Conservation (phyloP, 2,797 vertebrate species). For the Anolis apletophallus region DNA sequence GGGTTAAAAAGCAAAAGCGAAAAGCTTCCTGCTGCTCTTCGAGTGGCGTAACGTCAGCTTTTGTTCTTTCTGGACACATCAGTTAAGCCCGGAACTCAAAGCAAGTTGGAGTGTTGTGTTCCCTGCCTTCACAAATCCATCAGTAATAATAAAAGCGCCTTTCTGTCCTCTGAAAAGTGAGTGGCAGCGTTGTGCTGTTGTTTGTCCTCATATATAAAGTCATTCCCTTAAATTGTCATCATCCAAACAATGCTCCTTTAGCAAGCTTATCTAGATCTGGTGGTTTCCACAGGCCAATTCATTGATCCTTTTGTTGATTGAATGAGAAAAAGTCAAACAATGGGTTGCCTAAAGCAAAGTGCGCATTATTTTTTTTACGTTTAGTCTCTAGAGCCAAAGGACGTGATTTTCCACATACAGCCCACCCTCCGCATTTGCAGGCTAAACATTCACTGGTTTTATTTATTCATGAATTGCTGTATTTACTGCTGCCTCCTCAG, state of each 20-base stretch:
- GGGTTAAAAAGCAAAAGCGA: constrained; percentile 6
- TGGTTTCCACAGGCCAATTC: background rate
- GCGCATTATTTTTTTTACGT: background rate
- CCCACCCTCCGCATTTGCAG: no score
- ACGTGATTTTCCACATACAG: background rate
- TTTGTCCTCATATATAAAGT: background rate
- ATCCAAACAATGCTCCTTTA: constrained; percentile 1
- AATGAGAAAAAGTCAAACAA: background rate
- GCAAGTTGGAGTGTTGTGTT: background rate
- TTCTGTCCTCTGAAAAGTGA: constrained; percentile 1
- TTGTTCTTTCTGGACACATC: background rate
- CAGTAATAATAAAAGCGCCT: background rate
- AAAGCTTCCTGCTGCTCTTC: background rate
- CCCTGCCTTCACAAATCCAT: constrained; percentile 6
- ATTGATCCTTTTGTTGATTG: background rate
- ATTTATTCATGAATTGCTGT: no score
- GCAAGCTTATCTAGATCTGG: background rate
- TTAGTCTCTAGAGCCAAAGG: background rate
- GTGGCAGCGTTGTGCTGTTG: background rate
- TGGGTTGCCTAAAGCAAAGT: background rate
- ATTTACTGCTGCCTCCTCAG: no score
- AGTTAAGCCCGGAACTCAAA: background rate
- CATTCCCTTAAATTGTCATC: constrained; percentile 7
- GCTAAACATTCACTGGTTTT: no score
- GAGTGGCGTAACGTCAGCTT: background rate